Evolutionary conservation across 1,140 invertebrate species (phyloP).

Genomic region (Philotrypesis tridentata): DNA sequence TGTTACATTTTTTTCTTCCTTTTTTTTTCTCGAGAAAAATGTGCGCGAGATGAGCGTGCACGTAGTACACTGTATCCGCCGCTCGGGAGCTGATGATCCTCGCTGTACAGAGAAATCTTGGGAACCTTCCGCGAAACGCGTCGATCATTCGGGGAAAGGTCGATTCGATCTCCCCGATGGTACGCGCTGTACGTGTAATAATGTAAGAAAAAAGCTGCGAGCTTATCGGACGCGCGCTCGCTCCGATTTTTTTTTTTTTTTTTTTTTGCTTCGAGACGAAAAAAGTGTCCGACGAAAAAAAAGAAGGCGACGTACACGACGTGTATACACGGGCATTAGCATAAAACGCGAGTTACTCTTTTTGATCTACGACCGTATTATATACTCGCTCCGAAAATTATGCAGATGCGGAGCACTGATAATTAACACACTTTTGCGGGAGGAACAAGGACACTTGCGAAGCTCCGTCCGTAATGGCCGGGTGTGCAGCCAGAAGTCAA

Average conservation of each 20-base stretch:
- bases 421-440: slow-evolving; percentile 8
- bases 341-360: neutral
- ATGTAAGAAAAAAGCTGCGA: no score
- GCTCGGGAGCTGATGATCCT: no score
- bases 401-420: neutral
- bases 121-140: neutral
- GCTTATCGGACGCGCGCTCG: no score
- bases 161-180: neutral
- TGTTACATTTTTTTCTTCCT: slow-evolving; percentile 4
- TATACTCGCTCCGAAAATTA: neutral
- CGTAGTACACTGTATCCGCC: no score
- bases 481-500: no score
- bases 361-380: neutral
- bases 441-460: neutral
- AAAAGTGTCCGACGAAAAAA: neutral
- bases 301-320: neutral
- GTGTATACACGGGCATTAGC: neutral
- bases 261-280: neutral
- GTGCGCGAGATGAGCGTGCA: neutral
- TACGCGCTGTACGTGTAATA: no score
- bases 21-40: neutral
- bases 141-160: neutral
- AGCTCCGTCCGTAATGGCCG: no score
- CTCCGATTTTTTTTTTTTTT: no score
- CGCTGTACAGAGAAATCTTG: neutral